Conservation (phyloP, 2,888 invertebrate genomes). For the Latheticus oryzae region DNA sequence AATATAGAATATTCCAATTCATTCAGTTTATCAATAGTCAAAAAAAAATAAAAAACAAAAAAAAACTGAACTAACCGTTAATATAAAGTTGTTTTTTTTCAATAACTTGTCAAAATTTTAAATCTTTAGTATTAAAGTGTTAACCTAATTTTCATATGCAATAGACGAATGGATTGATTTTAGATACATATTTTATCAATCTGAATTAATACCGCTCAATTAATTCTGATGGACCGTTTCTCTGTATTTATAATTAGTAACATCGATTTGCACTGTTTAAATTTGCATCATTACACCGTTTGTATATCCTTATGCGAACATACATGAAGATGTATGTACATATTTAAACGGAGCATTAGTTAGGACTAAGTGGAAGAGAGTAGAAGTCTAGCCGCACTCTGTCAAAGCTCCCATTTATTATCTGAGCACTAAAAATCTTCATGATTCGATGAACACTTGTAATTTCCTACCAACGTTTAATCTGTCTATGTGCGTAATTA, state of each 20-base stretch:
- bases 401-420: constrained; percentile 16
- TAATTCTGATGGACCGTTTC: not conserved
- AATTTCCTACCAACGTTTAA: constrained; percentile 9
- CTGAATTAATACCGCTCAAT: not conserved
- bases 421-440: constrained; percentile 17
- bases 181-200: too few relatives aligned
- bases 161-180: too few relatives aligned
- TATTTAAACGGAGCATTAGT: constrained; percentile 11
- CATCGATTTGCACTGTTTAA: constrained; percentile 18
- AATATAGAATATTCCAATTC: too few relatives aligned
- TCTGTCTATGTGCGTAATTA: constrained; percentile 15
- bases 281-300: constrained; percentile 7
- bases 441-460: constrained; percentile 16
- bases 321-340: constrained; percentile 11
- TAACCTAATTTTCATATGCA: too few relatives aligned
- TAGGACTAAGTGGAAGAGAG: constrained; percentile 2
- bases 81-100: too few relatives aligned
- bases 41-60: too few relatives aligned
- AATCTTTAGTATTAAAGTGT: too few relatives aligned
- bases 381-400: not conserved
- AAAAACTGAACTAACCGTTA: too few relatives aligned
- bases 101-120: too few relatives aligned
- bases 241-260: constrained; percentile 3
- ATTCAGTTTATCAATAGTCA: too few relatives aligned
- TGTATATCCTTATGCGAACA: constrained; percentile 5